Evolutionary conservation across 1,140 invertebrate species (phyloP), one percentile per base, ranked within the genome.

Genomic region (Lepidostoma basale): DNA sequence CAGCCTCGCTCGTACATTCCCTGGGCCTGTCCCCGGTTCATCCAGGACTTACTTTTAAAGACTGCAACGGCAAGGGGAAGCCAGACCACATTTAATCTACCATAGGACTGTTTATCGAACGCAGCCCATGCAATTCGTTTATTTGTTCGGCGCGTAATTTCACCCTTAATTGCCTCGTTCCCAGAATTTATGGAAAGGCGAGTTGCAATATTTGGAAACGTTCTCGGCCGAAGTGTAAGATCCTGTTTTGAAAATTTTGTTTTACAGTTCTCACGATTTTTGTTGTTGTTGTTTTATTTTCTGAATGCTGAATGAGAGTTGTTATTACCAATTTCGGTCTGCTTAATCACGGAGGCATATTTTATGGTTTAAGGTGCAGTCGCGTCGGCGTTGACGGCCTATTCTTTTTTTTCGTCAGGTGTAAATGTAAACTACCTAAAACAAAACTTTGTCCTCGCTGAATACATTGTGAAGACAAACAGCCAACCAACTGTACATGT

Each of bases 201-300:
- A 26, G 49, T 33, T 54, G 16, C 49, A 5, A 9, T 54, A 54
- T 54, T 49, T 54, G 49, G 49, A 54, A 54, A 54, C 45, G 9
- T 18, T n/a, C n/a, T n/a, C 44, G 20, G 23, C 44, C 16, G 3
- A 20, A 20, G 44, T 20, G 44, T 20, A 20, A 20, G 20, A 47
- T 20, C 44, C 16, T 47, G 44, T 47, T 47, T 47, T 20, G 20
- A 47, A 47, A 47, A 47, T 16, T 47, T 47, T 47, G 14, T 26
- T 6, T 26, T 12, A 25, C 2, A 9, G 25, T 54, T 54, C 10
- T 16, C 45, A 10, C 12, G 20, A 10, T 8, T 12, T 22, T n/a
- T n/a, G n/a, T n/a, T n/a, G n/a, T n/a, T n/a, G n/a, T n/a, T n/a
- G n/a, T n/a, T 49, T 8, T 25, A 45, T 49, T 49, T 49, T 49